Evolutionary conservation across 2,113 vertebrate genomes (phyloP).

Genomic region (Callipepla californica): DNA sequence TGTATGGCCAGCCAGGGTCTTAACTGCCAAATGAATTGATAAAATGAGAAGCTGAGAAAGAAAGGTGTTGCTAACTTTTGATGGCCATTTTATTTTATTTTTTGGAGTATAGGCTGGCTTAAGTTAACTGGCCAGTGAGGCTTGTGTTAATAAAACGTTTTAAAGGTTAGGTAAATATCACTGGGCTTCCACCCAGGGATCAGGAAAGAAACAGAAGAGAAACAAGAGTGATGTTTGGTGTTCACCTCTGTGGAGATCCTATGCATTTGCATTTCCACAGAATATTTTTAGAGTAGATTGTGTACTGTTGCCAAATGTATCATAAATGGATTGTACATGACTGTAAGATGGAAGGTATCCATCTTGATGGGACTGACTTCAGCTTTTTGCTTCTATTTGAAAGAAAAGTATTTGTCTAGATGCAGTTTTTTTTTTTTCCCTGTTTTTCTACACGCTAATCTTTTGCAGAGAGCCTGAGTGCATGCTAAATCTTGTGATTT

Average conservation of each 20-base stretch:
- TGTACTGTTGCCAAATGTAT: accelerated
- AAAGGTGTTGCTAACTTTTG: not conserved
- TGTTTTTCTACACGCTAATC: not conserved
- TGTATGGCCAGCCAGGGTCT: not conserved
- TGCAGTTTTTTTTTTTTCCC: not conserved
- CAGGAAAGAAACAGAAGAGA: not conserved
- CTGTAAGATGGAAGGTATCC: not conserved
- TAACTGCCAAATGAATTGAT: not conserved
- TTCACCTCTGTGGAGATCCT: not conserved
- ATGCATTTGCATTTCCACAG: accelerated
- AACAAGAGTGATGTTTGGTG: not conserved
- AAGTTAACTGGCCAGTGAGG: not conserved
- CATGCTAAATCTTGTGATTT: not conserved
- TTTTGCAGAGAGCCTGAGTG: not conserved
- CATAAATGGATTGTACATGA: not conserved
- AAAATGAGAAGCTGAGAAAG: not conserved
- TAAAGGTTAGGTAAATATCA: not conserved
- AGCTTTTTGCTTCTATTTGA: not conserved
- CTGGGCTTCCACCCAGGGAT: not conserved
- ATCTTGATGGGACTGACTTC: not conserved
- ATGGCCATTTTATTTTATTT: accelerated
- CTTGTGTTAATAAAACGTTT: not conserved
- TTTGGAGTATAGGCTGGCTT: not conserved
- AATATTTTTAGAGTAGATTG: not conserved
- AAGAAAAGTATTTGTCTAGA: not conserved